Evolutionary conservation across 2,797 vertebrate genomes (phyloP).

Genomic region (Australoheros facetus): DNA sequence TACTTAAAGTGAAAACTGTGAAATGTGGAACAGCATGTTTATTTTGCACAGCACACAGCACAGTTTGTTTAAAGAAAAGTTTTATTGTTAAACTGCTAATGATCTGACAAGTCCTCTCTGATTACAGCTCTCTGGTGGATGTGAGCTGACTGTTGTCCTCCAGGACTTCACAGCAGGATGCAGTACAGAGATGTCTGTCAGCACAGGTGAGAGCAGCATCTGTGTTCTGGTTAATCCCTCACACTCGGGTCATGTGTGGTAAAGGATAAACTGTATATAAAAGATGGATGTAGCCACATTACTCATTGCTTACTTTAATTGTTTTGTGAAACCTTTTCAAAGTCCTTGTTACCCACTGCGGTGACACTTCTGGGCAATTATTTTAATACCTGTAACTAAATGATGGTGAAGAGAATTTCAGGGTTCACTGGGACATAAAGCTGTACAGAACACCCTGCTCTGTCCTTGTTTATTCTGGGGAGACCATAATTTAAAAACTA

Average conservation of each 20-base stretch:
- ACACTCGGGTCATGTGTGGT: neutral
- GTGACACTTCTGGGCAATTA: neutral
- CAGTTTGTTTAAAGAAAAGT: neutral
- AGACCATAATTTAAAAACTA: neutral
- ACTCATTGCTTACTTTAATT: neutral
- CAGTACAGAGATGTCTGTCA: conserved; percentile 72
- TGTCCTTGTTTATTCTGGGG: neutral
- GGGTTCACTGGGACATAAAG: no score
- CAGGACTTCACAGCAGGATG: conserved; percentile 93
- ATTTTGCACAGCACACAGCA: neutral
- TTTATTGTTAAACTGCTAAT: neutral
- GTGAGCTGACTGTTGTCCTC: conserved; percentile 94
- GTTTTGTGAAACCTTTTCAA: no score
- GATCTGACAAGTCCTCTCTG: neutral
- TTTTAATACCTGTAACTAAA: no score
- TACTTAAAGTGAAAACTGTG: neutral
- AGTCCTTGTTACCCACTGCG: no score
- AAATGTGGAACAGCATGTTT: neutral
- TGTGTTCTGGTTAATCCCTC: neutral
- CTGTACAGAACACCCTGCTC: no score
- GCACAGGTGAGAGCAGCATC: conserved; percentile 59
- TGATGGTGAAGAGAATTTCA: no score
- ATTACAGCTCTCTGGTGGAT: conserved; percentile 92
- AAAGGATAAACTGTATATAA: neutral
- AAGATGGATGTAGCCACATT: neutral